Conservation (phyloP, 1,140 invertebrate genomes). For the Solenopsis fugax region DNA sequence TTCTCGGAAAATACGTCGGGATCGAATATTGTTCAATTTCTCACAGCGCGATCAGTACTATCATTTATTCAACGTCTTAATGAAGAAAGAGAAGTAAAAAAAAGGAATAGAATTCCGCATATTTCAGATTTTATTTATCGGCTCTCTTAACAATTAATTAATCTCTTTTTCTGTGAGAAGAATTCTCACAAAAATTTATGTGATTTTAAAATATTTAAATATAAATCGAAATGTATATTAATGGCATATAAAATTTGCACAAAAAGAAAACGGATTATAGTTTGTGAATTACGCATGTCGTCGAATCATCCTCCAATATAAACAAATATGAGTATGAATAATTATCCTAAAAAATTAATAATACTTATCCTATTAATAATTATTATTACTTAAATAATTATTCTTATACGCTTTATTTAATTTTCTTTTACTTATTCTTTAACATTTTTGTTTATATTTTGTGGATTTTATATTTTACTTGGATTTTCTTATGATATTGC, state of each 20-base stretch:
- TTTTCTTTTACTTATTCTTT: too few species aligned
- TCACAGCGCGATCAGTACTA: not conserved
- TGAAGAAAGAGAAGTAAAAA: not conserved
- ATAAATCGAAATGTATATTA: not conserved
- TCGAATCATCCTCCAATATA: not conserved
- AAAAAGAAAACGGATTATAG: not conserved
- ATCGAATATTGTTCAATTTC: constrained; percentile 38
- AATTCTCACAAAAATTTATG: not conserved
- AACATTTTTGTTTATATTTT: too few species aligned
- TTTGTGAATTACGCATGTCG: not conserved
- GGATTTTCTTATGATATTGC: too few species aligned
- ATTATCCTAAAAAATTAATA: not conserved
- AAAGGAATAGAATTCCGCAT: not conserved
- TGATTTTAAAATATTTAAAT: not conserved
- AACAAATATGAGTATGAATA: not conserved
- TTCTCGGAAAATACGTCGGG: not conserved
- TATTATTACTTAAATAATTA: too few species aligned
- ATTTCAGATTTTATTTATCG: not conserved
- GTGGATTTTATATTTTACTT: too few species aligned
- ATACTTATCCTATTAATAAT: too few species aligned
- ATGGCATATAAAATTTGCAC: not conserved
- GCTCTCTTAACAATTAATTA: not conserved
- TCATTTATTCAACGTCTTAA: constrained; percentile 27
- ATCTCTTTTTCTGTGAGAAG: not conserved
- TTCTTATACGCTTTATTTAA: too few species aligned